Evolutionary conservation across 2,113 vertebrate genomes (phyloP).

Genomic region (Phycodurus eques): DNA sequence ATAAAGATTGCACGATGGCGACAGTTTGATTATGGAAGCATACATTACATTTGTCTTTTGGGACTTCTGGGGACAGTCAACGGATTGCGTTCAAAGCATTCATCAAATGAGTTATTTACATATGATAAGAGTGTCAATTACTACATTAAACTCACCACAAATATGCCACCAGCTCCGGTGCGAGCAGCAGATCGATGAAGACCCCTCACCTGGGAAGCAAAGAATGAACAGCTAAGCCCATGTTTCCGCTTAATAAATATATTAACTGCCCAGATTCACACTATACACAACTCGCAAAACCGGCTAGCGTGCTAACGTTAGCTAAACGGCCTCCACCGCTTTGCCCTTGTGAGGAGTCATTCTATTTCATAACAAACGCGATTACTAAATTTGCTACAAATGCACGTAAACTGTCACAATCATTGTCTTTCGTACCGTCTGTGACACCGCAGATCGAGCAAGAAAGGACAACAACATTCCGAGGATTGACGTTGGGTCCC

Average conservation of each 20-base stretch:
- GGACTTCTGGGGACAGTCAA: background rate
- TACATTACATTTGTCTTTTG: background rate
- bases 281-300: background rate
- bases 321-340: slow-evolving; percentile 41
- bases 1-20: too few relatives aligned
- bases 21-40: background rate
- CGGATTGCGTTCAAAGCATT: background rate
- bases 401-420: background rate
- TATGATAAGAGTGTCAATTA: background rate
- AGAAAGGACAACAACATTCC: slow-evolving; percentile 69
- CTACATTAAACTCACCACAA: slow-evolving; percentile 81
- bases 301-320: slow-evolving; percentile 37
- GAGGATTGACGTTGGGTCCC: slow-evolving; percentile 31
- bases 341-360: slow-evolving; percentile 74
- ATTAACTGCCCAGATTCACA: background rate
- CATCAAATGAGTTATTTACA: background rate
- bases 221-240: background rate
- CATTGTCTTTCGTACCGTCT: slow-evolving; percentile 57
- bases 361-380: background rate
- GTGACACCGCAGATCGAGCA: slow-evolving; percentile 65
- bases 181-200: slow-evolving; percentile 79
- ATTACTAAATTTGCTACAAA: background rate
- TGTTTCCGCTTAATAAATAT: background rate
- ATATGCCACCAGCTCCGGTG: slow-evolving; percentile 83
- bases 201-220: slow-evolving; percentile 67